A percentile compares a stretch with the other conserved stretches of the same genome.
phyloP scores from a whole-genome alignment of 2,113 vertebrate genomes.

The Ptyas mucosa region DNA sequence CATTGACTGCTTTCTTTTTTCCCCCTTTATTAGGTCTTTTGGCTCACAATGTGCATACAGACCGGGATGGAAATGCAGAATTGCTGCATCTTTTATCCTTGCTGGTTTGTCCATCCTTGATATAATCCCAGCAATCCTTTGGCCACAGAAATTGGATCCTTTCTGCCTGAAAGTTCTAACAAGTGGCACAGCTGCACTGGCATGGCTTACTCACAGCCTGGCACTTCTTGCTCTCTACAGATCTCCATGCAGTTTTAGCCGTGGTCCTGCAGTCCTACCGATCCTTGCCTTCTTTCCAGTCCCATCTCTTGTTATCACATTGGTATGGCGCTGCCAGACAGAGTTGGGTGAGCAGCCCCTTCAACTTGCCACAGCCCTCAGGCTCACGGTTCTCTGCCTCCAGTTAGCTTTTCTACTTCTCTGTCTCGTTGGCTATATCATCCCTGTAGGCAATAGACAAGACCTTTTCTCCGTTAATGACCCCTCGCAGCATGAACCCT shows the following conservation, averaged over 20 bases:
- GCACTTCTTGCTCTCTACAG: slow-evolving; percentile 70
- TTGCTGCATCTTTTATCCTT: slow-evolving; percentile 68
- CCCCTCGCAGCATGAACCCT: slow-evolving; percentile 60
- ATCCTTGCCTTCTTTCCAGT: slow-evolving; percentile 72
- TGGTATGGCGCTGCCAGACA: slow-evolving; percentile 70
- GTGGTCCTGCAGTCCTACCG: slow-evolving; percentile 75
- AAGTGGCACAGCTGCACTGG: slow-evolving; percentile 71
- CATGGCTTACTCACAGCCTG: slow-evolving; percentile 82
- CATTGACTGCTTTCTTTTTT: slow-evolving; percentile 31
- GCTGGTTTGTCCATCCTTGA: slow-evolving; percentile 74
- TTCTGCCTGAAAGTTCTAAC: slow-evolving; percentile 79
- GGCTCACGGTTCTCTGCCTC: slow-evolving; percentile 73
- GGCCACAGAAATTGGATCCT: slow-evolving; percentile 67
- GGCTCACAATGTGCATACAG: slow-evolving; percentile 29
- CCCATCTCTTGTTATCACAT: slow-evolving; percentile 76
- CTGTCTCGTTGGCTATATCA: slow-evolving; percentile 73
- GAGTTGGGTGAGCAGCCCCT: slow-evolving; percentile 57
- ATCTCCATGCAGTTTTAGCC: slow-evolving; percentile 61
- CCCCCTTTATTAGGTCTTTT: slow-evolving; percentile 48
- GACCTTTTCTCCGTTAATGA: slow-evolving; percentile 65
- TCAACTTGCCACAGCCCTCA: slow-evolving; percentile 65
- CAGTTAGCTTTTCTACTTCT: slow-evolving; percentile 71
- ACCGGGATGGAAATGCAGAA: slow-evolving; percentile 80
- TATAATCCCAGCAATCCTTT: slow-evolving; percentile 66
- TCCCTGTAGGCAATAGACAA: slow-evolving; percentile 62